Percentiles rank a stretch among this genome's conserved stretches.
These are phyloP conservation scores for Molorchus minor DNA, from an alignment of 2,888 invertebrate species.

Conservation along the genomic window DNA sequence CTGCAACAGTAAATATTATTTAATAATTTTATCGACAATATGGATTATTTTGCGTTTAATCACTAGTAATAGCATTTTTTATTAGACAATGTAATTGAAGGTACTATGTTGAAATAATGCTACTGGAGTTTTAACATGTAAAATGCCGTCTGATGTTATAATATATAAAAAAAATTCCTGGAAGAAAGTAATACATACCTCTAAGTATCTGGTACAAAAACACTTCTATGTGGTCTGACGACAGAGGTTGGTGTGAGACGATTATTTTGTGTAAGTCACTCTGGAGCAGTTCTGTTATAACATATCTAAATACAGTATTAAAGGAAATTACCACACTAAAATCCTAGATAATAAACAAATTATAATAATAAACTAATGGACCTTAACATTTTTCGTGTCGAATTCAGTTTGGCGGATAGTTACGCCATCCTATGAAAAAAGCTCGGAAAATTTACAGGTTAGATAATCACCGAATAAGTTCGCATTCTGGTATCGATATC, in stretches of 20 bases:
- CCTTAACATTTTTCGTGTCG: not conserved
- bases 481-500: too few species aligned
- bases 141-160: too few species aligned
- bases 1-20: slow-evolving; percentile 67
- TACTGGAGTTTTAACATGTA: too few species aligned
- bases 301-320: slow-evolving; percentile 77
- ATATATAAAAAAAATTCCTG: too few species aligned
- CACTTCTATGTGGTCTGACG: slow-evolving; percentile 99
- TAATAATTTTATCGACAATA: too few species aligned
- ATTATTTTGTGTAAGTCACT: slow-evolving; percentile 99
- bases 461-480: too few species aligned
- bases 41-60: too few species aligned
- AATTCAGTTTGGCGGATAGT: not conserved
- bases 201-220: slow-evolving; percentile 99
- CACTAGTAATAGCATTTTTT: too few species aligned
- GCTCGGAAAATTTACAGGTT: not conserved
- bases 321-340: slow-evolving; percentile 35
- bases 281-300: slow-evolving; percentile 99
- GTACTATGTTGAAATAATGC: too few species aligned
- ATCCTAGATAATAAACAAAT: not conserved
- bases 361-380: not conserved
- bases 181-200: slow-evolving; percentile 77
- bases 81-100: too few species aligned
- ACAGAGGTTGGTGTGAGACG: slow-evolving; percentile 98
- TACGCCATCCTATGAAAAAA: not conserved